Conservation (phyloP, 1,140 invertebrate genomes). For the Orius laevigatus region DNA sequence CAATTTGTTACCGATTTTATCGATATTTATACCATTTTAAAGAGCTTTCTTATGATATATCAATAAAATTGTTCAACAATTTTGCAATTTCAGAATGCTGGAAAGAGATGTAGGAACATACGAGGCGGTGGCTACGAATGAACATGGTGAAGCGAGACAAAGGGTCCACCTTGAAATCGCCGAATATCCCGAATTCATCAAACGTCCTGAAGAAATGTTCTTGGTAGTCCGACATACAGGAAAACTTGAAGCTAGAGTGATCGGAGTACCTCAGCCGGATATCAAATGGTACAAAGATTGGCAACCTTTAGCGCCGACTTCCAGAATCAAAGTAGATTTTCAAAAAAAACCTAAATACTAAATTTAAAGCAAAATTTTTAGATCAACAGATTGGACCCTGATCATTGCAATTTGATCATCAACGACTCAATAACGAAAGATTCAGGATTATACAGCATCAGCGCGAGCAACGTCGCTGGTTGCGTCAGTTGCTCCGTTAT, state of each 20-base stretch:
- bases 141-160: constrained; percentile 76
- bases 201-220: constrained; percentile 64
- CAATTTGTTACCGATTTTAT: no score
- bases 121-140: constrained; percentile 82
- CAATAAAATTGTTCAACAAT: not conserved
- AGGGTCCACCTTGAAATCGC: constrained; percentile 70
- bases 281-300: constrained; percentile 97
- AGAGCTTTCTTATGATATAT: not conserved
- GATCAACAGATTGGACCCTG: constrained; percentile 69
- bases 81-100: constrained; percentile 43
- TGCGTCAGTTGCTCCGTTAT: constrained; percentile 76
- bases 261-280: constrained; percentile 80
- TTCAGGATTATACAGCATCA: constrained; percentile 83
- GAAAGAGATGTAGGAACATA: constrained; percentile 85
- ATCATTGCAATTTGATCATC: constrained; percentile 65
- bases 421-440: constrained; percentile 77
- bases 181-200: constrained; percentile 79
- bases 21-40: no score
- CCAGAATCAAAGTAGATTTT: constrained; percentile 55
- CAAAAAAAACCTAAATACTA: not conserved
- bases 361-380: constrained; percentile 27
- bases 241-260: constrained; percentile 66
- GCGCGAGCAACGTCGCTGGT: constrained; percentile 83
- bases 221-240: constrained; percentile 56
- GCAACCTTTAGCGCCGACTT: constrained; percentile 66